phyloP scores from a whole-genome alignment of 1,140 invertebrate species.

The Zophobas atratus region DNA sequence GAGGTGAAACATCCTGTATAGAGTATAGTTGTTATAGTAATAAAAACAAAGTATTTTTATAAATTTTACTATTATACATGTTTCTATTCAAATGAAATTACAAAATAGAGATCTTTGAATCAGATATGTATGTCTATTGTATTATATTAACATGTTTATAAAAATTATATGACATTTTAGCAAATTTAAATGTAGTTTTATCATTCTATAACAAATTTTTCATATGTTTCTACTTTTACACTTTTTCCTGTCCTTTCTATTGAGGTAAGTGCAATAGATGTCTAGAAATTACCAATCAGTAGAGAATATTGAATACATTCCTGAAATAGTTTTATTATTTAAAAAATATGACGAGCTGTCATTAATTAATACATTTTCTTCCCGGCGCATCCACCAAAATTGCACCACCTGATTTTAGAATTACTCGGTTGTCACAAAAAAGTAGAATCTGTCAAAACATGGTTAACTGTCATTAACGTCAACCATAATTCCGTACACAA shows the following conservation, averaged over 20 bases:
- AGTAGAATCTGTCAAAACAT: too few species aligned
- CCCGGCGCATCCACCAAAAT: background rate
- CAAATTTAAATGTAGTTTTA: slow-evolving; percentile 63
- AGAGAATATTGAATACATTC: too few species aligned
- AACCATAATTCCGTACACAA: too few species aligned
- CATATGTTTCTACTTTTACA: slow-evolving; percentile 55
- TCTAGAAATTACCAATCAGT: too few species aligned
- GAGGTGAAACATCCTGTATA: slow-evolving; percentile 21
- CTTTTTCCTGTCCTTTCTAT: slow-evolving; percentile 57
- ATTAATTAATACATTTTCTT: slow-evolving; percentile 31
- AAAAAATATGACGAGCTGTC: slow-evolving; percentile 65
- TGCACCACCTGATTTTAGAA: too few species aligned
- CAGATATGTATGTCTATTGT: slow-evolving; percentile 54
- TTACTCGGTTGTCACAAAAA: too few species aligned
- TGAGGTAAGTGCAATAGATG: slow-evolving; percentile 58
- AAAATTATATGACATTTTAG: slow-evolving; percentile 64
- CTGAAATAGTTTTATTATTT: too few species aligned
- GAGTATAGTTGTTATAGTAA: slow-evolving; percentile 50
- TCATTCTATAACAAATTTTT: slow-evolving; percentile 57
- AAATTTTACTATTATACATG: slow-evolving; percentile 29
- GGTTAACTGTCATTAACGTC: too few species aligned
- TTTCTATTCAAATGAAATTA: slow-evolving; percentile 49
- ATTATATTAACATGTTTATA: slow-evolving; percentile 62
- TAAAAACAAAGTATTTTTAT: slow-evolving; percentile 27
- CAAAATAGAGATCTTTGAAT: slow-evolving; percentile 54